Evolutionary conservation across 1,140 invertebrate species (phyloP).

Genomic region (Frieseomelitta varia): DNA sequence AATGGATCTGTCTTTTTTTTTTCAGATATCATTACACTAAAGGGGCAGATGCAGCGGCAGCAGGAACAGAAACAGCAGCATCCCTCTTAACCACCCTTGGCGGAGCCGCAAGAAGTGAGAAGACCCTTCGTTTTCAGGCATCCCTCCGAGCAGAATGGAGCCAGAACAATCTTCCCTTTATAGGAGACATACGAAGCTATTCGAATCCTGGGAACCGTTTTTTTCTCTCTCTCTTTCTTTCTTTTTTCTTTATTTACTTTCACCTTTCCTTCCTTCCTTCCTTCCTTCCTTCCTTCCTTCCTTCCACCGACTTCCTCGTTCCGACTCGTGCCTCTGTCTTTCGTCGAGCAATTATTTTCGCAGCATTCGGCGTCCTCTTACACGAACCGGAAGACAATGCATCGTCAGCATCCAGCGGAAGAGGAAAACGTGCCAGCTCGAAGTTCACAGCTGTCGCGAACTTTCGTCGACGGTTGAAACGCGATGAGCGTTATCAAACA

Average conservation of each 20-base stretch:
- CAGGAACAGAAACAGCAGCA: conserved; percentile 64
- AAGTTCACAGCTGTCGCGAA: conserved; percentile 41
- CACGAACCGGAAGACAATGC: conserved; percentile 48
- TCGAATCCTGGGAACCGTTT: conserved; percentile 80
- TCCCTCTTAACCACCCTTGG: conserved; percentile 62
- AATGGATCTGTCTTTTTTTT: conserved; percentile 65
- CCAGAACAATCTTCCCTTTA: conserved; percentile 78
- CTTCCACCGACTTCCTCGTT: conserved; percentile 31
- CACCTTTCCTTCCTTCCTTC: conserved; percentile 34
- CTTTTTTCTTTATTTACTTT: conserved; percentile 43
- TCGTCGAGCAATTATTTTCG: conserved; percentile 78
- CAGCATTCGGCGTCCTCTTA: conserved; percentile 69
- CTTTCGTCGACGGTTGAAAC: neutral
- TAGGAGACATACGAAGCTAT: conserved; percentile 77
- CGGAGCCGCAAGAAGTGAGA: conserved; percentile 52
- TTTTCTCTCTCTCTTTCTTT: conserved; percentile 60
- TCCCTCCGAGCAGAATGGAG: conserved; percentile 67
- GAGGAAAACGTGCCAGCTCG: conserved; percentile 26
- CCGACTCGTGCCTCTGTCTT: conserved; percentile 64
- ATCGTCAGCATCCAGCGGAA: conserved; percentile 23
- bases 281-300: conserved; percentile 37
- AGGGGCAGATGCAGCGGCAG: conserved; percentile 69
- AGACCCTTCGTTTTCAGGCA: conserved; percentile 66
- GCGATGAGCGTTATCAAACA: neutral
- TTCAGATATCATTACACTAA: conserved; percentile 72